Base-by-base conservation (phyloP, 2,888 invertebrate species). In the Phortica magna region DNA sequence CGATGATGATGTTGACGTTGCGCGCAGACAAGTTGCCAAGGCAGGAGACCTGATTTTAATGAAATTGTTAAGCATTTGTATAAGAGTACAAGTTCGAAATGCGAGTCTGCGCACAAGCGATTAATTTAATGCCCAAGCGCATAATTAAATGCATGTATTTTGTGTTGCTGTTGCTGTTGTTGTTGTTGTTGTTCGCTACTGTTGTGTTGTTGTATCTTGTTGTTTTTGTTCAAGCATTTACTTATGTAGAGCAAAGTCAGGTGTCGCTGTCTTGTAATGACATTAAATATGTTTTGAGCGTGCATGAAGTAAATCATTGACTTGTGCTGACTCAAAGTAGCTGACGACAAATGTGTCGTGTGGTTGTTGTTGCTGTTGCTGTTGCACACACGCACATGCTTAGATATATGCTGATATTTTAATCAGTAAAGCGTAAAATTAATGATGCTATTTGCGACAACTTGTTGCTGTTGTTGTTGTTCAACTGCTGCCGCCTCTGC, bases 361-460 rank as follows among this genome's bases (percentile, higher is more conserved):
- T 72, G 31, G 73, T 42, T 55, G 61, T 68, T 39, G 48, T 61
- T 59, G 42, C 64, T 39, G 72, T 19, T 76, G 72, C 14, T 55
- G 75, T 59, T 39, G 74, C 65, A 48, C 12, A 7, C 7, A 53
- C 39, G 19, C 31, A 22, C 57, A 22, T n/a, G 55, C 39, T 5
- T 12, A 48, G 48, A 48, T 12, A 77, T 65, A 77, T 77, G 76
- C 83, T 84, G 87, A 87, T 88, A 84, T 84, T 87, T 88, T 88
- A 88, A 88, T 88, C 88, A 84, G 85, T 74, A 85, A 84, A 87
- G 87, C 83, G 89, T 89, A 85, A 84, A 89, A 87, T 88, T 89
- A 89, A 89, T 88, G 88, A 89, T 82, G 83, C 88, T 83, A 71
- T 48, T 59, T 61, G 31, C 31, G 31, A 31, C 57, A 14, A 68